Conservation (phyloP, 1,140 invertebrate species). For the Drosophila yakuba region DNA sequence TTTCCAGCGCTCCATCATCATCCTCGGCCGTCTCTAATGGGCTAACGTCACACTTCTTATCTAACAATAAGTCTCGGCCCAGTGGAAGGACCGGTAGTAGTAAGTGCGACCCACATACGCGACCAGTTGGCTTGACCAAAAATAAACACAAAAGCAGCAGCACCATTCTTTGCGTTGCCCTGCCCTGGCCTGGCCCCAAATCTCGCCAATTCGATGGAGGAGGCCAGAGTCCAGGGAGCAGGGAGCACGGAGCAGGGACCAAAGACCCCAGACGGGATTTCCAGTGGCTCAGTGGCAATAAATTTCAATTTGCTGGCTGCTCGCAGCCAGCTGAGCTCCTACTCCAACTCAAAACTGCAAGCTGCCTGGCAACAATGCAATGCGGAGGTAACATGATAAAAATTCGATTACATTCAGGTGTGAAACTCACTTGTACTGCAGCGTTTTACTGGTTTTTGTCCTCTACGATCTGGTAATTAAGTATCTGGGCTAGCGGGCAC, state of each 20-base stretch:
- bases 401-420: conserved; percentile 83
- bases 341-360: conserved; percentile 23
- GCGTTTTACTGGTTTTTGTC: conserved; percentile 75
- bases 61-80: conserved; percentile 44
- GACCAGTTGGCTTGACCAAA: conserved; percentile 73
- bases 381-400: conserved; percentile 81
- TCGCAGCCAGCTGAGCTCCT: conserved; percentile 30
- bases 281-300: conserved; percentile 79
- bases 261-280: conserved; percentile 57
- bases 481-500: conserved; percentile 23
- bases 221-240: not conserved
- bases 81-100: conserved; percentile 51
- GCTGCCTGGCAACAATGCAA: conserved; percentile 76
- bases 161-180: conserved; percentile 54
- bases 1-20: conserved; percentile 44
- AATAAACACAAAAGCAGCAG: conserved; percentile 43
- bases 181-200: conserved; percentile 46
- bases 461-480: conserved; percentile 52
- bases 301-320: conserved; percentile 78
- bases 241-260: conserved; percentile 18
- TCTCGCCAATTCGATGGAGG: conserved; percentile 17
- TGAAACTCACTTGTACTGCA: conserved; percentile 77
- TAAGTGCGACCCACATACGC: conserved; percentile 80
- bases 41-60: conserved; percentile 73
- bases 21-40: conserved; percentile 62